Evolutionary conservation across 2,888 invertebrate species (phyloP).

Genomic region (Imbricaverruca yamaguchii): DNA sequence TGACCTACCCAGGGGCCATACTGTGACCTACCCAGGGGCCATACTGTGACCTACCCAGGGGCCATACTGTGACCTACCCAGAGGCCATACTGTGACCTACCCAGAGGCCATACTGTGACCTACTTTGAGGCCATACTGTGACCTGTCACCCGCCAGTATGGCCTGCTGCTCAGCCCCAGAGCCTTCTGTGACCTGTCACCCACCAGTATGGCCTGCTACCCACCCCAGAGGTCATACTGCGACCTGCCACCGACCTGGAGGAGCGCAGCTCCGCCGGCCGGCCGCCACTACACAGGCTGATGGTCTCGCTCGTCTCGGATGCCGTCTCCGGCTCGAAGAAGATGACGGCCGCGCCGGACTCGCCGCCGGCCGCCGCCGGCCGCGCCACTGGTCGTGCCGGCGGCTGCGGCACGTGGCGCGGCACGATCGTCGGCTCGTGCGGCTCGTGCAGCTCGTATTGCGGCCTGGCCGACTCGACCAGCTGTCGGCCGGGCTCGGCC

Average conservation of each 20-base stretch:
- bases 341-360: not conserved
- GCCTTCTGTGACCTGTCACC: no score
- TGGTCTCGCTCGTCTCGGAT: not conserved
- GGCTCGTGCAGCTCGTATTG: not conserved
- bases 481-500: not conserved
- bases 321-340: constrained; percentile 4
- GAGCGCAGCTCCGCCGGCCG: not conserved
- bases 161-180: no score
- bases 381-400: not conserved
- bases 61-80: no score
- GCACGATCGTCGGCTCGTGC: not conserved
- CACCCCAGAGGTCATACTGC: not conserved
- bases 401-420: not conserved
- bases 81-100: no score
- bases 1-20: no score
- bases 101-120: no score
- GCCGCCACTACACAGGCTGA: not conserved
- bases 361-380: not conserved
- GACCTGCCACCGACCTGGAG: not conserved
- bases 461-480: no score
- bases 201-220: not conserved
- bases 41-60: no score
- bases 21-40: no score
- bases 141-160: no score
- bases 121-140: no score